phyloP scores from a whole-genome alignment of 2,888 invertebrate genomes.

The Pheosia tremula region DNA sequence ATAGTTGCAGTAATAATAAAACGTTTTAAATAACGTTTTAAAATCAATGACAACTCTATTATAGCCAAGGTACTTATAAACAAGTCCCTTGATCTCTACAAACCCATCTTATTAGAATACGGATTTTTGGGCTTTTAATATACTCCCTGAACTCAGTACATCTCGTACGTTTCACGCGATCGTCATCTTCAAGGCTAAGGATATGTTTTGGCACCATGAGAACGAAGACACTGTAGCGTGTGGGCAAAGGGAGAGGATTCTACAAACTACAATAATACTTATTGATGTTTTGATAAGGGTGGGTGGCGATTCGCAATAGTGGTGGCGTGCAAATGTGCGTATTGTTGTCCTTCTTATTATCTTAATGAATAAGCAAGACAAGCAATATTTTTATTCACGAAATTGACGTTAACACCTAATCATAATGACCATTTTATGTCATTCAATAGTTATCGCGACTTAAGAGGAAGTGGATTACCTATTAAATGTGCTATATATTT shows the following conservation, averaged over 20 bases:
- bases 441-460: too few species aligned
- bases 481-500: neutral
- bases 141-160: neutral
- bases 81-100: neutral
- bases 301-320: too few species aligned
- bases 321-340: too few species aligned
- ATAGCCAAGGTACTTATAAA: too few species aligned
- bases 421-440: too few species aligned
- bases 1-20: too few species aligned
- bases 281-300: neutral
- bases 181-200: constrained; percentile 1
- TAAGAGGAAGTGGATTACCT: neutral
- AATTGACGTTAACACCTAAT: too few species aligned
- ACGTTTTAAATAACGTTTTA: too few species aligned
- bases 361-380: too few species aligned
- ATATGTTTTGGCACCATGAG: neutral
- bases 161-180: neutral
- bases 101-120: neutral
- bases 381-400: too few species aligned
- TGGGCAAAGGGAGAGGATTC: neutral
- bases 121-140: neutral
- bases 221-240: neutral
- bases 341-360: too few species aligned
- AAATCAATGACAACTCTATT: neutral
- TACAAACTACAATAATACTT: neutral